Percentiles rank a stretch among this genome's conserved stretches.
These are phyloP conservation scores for Gracilinanus agilis DNA, from an alignment of 2,113 vertebrate species.

Conservation along the genomic window DNA sequence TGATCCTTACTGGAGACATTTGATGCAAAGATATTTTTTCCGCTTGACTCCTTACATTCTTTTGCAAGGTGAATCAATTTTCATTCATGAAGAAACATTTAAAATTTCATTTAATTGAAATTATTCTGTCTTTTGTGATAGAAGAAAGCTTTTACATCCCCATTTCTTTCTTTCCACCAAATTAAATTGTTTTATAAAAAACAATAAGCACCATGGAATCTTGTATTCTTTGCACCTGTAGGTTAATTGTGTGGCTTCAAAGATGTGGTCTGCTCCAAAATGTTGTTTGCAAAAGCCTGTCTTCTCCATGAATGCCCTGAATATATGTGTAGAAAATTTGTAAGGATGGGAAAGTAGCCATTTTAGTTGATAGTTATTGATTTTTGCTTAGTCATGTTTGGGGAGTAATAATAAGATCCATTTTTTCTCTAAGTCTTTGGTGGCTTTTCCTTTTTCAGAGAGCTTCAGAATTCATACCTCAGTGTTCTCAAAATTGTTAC, in stretches of 20 bases:
- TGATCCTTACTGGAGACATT: background rate
- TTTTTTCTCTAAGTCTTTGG: background rate
- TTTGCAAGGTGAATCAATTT: background rate
- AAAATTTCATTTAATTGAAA: background rate
- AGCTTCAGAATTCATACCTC: background rate
- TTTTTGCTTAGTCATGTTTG: background rate
- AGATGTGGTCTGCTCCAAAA: background rate
- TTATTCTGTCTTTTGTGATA: background rate
- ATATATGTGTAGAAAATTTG: background rate
- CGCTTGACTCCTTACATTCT: background rate
- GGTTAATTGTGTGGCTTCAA: background rate
- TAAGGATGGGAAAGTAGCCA: background rate
- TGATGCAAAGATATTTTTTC: background rate
- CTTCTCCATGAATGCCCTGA: background rate
- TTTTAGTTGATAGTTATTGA: background rate
- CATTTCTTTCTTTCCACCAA: background rate
- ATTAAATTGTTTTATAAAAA: background rate
- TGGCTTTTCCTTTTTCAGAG: background rate
- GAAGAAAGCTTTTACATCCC: background rate
- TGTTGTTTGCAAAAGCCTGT: background rate
- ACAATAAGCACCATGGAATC: background rate
- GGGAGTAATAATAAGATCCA: background rate
- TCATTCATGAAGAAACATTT: background rate
- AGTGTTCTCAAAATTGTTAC: background rate
- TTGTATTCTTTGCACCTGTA: background rate